Evolutionary conservation across 2,888 invertebrate species (phyloP), one percentile per base, ranked within the genome.

Genomic region (Drosophila falleni): DNA sequence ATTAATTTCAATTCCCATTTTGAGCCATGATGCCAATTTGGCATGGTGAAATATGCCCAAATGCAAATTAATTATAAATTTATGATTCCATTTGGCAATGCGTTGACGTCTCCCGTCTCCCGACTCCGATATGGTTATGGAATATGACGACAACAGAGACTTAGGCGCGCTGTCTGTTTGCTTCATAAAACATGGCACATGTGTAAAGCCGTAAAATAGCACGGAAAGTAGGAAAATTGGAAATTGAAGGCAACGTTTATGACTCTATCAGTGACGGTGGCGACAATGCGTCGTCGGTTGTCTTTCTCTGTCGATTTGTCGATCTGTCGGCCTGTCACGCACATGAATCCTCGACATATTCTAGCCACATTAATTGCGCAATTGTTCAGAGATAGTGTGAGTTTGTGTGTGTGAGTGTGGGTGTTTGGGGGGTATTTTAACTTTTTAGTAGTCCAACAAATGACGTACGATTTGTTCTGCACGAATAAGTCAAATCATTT

Each of bases 391-490:
- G 42, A 58, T 59, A 50, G 54, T 63, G 54, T 44, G 55, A n/a
- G 35, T 4, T 23, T 31, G 11, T 15, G 6, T 33, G 19, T 23
- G 37, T 10, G 31, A 8, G 29, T 1, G 29, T 29, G n/a, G 9
- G 37, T 26, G 19, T 60, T 16, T 56, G 51, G 2, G 35, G 35
- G 23, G 49, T 50, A 55, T 66, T 75, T 80, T 66, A 82, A 82
- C 80, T 82, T 85, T 88, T 86, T 83, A 85, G 85, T 85, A 68
- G 81, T 72, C 66, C 88, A 87, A 83, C 85, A 83, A 85, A 85
- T 85, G 88, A 83, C 85, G 83, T 81, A 80, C 88, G 86, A 85
- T 86, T 85, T 85, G 86, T 88, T 88, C 86, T 88, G 88, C 85
- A 85, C 81, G 88, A 85, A 85, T 88, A 86, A 88, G 88, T 86